A percentile compares a stretch with the other conserved stretches of the same genome.
Conservation (phyloP, 1,140 invertebrate genomes). For the Zophobas atratus region DNA sequence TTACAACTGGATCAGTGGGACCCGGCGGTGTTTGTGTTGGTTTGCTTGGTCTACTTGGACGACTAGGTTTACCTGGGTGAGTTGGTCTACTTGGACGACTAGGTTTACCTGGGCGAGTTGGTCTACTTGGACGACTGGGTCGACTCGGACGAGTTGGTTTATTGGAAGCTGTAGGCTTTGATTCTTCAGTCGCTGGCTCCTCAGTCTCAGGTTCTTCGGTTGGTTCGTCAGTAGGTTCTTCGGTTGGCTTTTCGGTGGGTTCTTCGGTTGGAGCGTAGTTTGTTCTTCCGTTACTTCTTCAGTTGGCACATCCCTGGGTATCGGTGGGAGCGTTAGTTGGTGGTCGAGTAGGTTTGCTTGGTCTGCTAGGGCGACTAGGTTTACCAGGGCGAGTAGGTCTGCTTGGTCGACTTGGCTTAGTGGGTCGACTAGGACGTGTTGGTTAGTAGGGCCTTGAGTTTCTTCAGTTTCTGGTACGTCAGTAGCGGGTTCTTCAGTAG, state of each 20-base stretch:
- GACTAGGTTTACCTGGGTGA: background rate
- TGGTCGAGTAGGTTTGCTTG: background rate
- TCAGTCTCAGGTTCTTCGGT: background rate
- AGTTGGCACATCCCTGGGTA: background rate
- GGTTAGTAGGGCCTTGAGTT: no score
- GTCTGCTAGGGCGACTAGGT: background rate
- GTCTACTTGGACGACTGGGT: background rate
- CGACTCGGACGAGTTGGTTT: background rate
- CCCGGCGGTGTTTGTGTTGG: background rate
- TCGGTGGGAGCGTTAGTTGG: background rate
- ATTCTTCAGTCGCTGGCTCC: background rate
- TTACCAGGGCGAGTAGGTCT: no score
- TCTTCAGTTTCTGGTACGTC: no score
- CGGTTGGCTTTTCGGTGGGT: background rate
- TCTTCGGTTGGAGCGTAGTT: background rate
- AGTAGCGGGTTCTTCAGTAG: no score
- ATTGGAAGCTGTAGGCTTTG: background rate
- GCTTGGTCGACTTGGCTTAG: background rate
- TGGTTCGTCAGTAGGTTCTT: background rate
- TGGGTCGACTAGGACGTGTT: background rate
- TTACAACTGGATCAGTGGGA: no score
- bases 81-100: slow-evolving; percentile 12
- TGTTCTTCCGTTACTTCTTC: background rate
- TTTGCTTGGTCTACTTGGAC: background rate
- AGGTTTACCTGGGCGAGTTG: background rate